Evolutionary conservation across 2,113 vertebrate species (phyloP).

Genomic region (Lethenteron camtschaticum): DNA sequence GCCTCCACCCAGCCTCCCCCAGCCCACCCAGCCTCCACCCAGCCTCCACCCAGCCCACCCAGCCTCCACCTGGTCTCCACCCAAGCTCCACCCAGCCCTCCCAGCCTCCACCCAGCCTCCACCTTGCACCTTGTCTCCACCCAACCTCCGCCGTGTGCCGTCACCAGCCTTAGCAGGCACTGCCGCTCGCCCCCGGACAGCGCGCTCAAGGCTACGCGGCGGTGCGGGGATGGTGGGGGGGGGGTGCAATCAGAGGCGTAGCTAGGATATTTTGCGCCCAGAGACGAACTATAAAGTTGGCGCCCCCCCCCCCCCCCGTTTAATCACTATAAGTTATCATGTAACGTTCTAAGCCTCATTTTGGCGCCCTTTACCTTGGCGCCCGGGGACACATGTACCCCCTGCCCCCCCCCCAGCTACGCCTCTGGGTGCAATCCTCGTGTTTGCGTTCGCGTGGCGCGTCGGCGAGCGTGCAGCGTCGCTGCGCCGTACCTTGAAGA

Average conservation of each 20-base stretch:
- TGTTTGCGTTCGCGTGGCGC: too few species aligned
- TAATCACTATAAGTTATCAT: too few species aligned
- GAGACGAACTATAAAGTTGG: too few species aligned
- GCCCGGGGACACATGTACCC: too few species aligned
- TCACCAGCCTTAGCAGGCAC: not conserved
- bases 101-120: not conserved
- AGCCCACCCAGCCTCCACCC: not conserved
- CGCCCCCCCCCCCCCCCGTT: too few species aligned
- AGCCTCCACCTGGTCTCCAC: not conserved
- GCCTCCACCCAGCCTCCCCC: not conserved
- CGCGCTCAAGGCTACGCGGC: too few species aligned
- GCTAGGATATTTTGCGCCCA: too few species aligned
- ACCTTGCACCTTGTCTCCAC: not conserved
- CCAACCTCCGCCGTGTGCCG: not conserved
- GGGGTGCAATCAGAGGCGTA: not conserved
- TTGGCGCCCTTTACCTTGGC: too few species aligned
- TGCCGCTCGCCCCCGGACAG: not conserved
- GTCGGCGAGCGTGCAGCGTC: too few species aligned
- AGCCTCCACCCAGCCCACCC: not conserved
- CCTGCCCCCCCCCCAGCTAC: too few species aligned
- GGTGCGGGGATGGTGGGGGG: not conserved
- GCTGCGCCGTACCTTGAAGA: slow-evolving; percentile 44
- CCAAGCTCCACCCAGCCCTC: not conserved
- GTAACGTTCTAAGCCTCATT: too few species aligned
- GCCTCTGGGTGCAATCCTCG: too few species aligned